Evolutionary conservation across 2,888 invertebrate genomes (phyloP).

Genomic region (Odontothrips loti): DNA sequence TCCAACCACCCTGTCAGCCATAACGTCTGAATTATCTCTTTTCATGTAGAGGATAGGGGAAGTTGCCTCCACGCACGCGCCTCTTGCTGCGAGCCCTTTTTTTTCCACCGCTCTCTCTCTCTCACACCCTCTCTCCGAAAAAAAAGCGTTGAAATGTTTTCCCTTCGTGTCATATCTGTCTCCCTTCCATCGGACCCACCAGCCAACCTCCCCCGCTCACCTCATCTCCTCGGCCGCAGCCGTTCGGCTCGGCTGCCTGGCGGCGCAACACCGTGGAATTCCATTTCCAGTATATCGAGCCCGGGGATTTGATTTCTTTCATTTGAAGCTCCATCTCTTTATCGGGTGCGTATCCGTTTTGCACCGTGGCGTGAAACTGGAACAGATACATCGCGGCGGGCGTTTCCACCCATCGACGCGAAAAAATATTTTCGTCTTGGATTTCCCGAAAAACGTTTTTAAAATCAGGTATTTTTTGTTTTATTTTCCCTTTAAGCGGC

Average conservation of each 20-base stretch:
- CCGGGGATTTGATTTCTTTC: neutral
- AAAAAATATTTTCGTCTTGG: too few relatives aligned
- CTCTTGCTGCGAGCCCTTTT: neutral
- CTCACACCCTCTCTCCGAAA: neutral
- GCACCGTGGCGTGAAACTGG: too few relatives aligned
- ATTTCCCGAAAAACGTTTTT: too few relatives aligned
- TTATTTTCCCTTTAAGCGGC: too few relatives aligned
- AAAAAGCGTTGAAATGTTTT: neutral
- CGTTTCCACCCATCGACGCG: too few relatives aligned
- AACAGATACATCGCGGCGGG: too few relatives aligned
- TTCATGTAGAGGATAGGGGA: neutral
- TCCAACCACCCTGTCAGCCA: neutral
- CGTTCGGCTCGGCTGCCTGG: neutral
- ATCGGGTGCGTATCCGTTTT: too few relatives aligned
- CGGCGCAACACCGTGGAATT: neutral
- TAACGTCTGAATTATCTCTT: neutral
- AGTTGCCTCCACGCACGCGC: neutral
- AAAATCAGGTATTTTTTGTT: too few relatives aligned
- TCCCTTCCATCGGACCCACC: too few relatives aligned
- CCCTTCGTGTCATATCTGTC: neutral
- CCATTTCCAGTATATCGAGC: constrained; percentile 16
- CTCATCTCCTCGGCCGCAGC: neutral
- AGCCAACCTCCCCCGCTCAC: neutral
- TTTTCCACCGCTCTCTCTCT: neutral
- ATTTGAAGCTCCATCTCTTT: neutral